Conservation (phyloP, 2,888 invertebrate species). For the Phoronis australis region DNA sequence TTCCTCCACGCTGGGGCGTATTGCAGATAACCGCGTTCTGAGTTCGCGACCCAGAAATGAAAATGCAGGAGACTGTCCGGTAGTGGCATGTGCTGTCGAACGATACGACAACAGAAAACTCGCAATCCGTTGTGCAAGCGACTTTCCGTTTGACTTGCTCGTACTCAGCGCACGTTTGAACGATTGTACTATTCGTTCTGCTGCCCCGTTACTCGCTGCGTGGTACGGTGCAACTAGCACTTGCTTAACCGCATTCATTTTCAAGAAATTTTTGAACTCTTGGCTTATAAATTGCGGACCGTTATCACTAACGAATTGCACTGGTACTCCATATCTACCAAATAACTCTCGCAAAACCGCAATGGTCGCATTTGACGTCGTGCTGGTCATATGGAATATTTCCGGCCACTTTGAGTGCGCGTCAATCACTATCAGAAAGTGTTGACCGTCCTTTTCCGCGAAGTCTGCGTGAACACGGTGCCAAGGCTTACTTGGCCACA, state of each 20-base stretch:
- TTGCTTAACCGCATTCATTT: conserved; percentile 20
- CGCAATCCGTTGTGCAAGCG: too few relatives aligned
- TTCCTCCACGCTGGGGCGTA: too few relatives aligned
- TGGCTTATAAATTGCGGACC: conserved; percentile 29
- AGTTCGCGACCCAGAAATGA: too few relatives aligned
- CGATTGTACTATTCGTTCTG: conserved; percentile 25
- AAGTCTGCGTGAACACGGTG: conserved; percentile 53
- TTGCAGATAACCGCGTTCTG: too few relatives aligned
- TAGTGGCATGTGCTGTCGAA: too few relatives aligned
- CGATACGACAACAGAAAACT: too few relatives aligned
- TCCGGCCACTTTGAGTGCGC: conserved; percentile 53
- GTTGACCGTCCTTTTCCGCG: conserved; percentile 42
- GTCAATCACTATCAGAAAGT: conserved; percentile 47
- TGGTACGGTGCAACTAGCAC: conserved; percentile 23
- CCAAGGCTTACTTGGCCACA: conserved; percentile 31
- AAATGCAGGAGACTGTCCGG: too few relatives aligned
- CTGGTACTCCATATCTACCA: conserved; percentile 25
- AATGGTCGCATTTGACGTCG: conserved; percentile 17
- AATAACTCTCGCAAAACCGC: conserved; percentile 19
- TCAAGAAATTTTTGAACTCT: conserved; percentile 24
- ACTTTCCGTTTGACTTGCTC: too few relatives aligned
- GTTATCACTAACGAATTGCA: conserved; percentile 36
- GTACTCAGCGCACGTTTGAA: too few relatives aligned
- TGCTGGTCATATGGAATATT: conserved; percentile 18
- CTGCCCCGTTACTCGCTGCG: conserved; percentile 31